Percentiles rank a stretch among this genome's conserved stretches.
These are phyloP conservation scores for Leptopterna dolabrata DNA, from an alignment of 2,888 invertebrate genomes.

Conservation along the genomic window DNA sequence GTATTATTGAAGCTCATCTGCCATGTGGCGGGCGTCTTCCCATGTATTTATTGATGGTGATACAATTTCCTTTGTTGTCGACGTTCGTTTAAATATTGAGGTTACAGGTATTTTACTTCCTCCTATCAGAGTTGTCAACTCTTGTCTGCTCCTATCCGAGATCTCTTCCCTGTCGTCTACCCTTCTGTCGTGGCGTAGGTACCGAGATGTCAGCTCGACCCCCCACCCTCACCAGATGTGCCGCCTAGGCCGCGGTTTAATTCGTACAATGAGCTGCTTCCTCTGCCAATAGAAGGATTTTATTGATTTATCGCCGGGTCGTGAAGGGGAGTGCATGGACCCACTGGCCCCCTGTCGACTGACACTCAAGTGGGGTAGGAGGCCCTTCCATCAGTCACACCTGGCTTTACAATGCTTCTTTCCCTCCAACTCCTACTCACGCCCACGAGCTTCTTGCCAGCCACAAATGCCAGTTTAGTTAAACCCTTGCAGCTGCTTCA, in stretches of 20 bases:
- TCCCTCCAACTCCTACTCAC: not conserved
- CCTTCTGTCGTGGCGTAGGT: no score
- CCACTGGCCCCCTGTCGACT: constrained; percentile 31
- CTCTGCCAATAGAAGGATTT: constrained; percentile 30
- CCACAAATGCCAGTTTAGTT: not conserved
- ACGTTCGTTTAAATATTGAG: no score
- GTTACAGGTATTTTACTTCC: no score
- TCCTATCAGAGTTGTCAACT: no score
- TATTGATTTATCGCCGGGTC: constrained; percentile 35
- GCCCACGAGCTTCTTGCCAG: not conserved
- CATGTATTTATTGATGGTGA: no score
- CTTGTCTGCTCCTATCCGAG: no score
- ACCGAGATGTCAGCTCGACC: not conserved
- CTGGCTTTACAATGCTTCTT: not conserved
- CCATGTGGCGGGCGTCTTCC: no score
- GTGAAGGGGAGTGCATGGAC: constrained; percentile 10
- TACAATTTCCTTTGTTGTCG: no score
- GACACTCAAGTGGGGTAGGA: not conserved
- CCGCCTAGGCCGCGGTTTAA: constrained; percentile 40
- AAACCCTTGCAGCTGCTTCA: not conserved
- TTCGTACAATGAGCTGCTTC: constrained; percentile 51
- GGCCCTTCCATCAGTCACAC: not conserved
- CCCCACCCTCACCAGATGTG: not conserved
- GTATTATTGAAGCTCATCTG: no score
- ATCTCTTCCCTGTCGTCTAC: not conserved